phyloP scores from a whole-genome alignment of 2,888 invertebrate genomes.

The Melinopterus prodromus region DNA sequence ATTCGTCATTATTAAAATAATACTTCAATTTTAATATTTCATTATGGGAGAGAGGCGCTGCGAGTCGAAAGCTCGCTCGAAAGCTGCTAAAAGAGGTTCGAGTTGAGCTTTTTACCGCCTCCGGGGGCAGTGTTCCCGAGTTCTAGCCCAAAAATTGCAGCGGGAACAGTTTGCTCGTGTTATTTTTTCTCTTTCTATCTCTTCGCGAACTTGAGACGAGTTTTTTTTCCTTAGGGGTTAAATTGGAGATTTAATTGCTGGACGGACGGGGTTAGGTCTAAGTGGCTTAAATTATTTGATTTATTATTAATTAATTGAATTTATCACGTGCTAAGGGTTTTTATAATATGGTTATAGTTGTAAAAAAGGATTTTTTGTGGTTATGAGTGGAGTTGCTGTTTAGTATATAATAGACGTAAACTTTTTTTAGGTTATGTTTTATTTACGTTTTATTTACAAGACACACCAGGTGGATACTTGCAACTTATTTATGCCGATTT shows the following conservation, averaged over 20 bases:
- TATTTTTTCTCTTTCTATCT: background rate
- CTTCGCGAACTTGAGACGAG: background rate
- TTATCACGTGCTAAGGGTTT: background rate
- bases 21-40: slow-evolving; percentile 63
- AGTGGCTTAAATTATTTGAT: background rate
- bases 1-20: slow-evolving; percentile 63
- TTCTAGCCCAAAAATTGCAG: background rate
- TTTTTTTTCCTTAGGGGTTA: background rate
- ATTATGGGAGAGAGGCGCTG: slow-evolving; percentile 47
- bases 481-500: background rate
- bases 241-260: background rate
- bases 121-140: background rate
- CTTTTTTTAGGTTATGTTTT: too few relatives aligned
- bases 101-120: background rate
- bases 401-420: too few relatives aligned
- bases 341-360: background rate
- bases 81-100: background rate
- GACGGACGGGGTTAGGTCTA: background rate
- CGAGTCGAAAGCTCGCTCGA: background rate
- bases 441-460: background rate
- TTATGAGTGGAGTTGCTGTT: too few relatives aligned
- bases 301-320: slow-evolving; percentile 4
- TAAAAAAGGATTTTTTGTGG: too few relatives aligned
- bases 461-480: background rate
- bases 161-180: background rate